Conservation (phyloP, 1,140 invertebrate species). For the Pentalonia nigronervosa region DNA sequence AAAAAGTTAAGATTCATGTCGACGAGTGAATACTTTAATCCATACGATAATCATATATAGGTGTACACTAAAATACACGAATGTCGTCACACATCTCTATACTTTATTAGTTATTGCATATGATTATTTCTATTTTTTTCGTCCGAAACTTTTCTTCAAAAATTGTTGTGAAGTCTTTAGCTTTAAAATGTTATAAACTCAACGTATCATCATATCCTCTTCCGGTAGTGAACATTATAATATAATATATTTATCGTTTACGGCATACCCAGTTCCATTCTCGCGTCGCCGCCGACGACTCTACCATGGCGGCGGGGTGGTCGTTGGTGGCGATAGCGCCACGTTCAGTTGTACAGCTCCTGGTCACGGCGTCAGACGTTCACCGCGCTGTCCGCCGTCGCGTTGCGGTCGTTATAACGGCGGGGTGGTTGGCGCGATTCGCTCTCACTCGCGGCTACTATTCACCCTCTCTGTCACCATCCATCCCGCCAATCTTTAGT, state of each 20-base stretch:
- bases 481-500: background rate
- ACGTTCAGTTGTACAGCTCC: background rate
- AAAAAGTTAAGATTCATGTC: background rate
- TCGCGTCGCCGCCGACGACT: background rate
- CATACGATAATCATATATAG: too few species aligned
- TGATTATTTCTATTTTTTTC: background rate
- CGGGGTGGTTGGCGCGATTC: background rate
- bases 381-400: background rate
- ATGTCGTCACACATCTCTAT: background rate
- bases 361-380: constrained; percentile 16
- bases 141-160: background rate
- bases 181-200: background rate
- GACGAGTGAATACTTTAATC: background rate
- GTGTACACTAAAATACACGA: background rate
- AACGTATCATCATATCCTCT: background rate
- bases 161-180: background rate
- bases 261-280: background rate
- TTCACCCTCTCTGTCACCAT: constrained; percentile 7
- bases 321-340: background rate
- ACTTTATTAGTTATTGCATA: background rate
- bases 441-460: background rate
- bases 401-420: background rate
- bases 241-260: background rate
- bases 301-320: background rate
- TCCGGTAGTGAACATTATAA: background rate